These are phyloP conservation scores for Uromys caudimaculatus DNA, from an alignment of 2,797 vertebrate species.

Conservation along the genomic window DNA sequence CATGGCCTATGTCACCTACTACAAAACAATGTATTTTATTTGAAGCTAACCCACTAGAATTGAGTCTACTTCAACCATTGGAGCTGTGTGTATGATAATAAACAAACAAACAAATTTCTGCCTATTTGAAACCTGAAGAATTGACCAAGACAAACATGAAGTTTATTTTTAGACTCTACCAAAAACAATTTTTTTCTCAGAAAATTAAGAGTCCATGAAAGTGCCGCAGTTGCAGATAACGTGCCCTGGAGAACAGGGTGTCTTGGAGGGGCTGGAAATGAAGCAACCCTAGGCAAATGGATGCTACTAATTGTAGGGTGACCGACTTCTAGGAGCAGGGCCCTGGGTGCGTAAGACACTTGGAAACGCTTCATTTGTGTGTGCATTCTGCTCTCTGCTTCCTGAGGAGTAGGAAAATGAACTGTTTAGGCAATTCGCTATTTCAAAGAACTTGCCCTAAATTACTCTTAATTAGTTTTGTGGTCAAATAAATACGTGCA, in stretches of 20 bases:
- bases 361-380: slow-evolving; percentile 28
- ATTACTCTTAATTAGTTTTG: slow-evolving; percentile 19
- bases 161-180: not conserved
- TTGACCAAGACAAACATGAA: not conserved
- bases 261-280: not conserved
- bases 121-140: not conserved
- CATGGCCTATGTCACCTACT: not conserved
- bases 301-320: not conserved
- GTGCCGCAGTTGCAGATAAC: not conserved
- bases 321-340: not conserved
- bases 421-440: slow-evolving; percentile 25
- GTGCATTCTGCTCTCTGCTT: not conserved
- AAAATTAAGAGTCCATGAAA: slow-evolving; percentile 55
- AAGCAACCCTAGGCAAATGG: slow-evolving; percentile 24
- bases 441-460: slow-evolving; percentile 28
- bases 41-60: not conserved
- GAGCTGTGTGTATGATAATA: not conserved
- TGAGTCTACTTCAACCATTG: not conserved
- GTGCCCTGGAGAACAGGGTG: not conserved
- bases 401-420: slow-evolving; percentile 16
- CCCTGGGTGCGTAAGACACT: not conserved
- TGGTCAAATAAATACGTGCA: slow-evolving; percentile 37
- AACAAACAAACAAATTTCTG: not conserved
- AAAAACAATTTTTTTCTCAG: not conserved
- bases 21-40: slow-evolving; percentile 1